Evolutionary conservation across 2,113 vertebrate genomes (phyloP).

Genomic region (Boleophthalmus pectinirostris): DNA sequence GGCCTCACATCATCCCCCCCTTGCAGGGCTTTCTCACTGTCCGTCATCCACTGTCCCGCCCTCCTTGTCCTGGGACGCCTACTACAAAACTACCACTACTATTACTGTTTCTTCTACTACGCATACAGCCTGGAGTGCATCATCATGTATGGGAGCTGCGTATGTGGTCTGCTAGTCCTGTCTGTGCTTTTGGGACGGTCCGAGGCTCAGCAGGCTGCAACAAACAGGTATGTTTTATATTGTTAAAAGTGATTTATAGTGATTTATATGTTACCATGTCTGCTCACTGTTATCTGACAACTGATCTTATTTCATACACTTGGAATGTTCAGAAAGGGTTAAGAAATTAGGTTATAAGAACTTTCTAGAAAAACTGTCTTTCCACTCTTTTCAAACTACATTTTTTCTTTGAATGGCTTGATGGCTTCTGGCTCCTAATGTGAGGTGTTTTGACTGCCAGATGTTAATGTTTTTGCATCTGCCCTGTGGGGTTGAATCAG

Average conservation of each 20-base stretch:
- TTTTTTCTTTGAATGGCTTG: conserved; percentile 41
- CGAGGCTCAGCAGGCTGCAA: conserved; percentile 61
- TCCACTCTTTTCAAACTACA: neutral
- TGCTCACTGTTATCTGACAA: neutral
- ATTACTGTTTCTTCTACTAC: conserved; percentile 27
- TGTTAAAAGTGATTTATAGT: neutral
- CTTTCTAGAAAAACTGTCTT: neutral
- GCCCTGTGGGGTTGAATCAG: conserved; percentile 50
- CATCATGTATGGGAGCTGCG: conserved; percentile 53
- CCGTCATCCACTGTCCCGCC: conserved; percentile 17
- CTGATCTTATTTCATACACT: neutral
- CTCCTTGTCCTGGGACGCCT: neutral
- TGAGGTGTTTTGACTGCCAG: conserved; percentile 46
- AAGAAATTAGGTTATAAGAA: neutral
- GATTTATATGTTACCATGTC: neutral
- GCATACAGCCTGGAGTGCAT: conserved; percentile 36
- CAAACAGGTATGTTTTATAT: conserved; percentile 64
- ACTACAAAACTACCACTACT: conserved; percentile 1
- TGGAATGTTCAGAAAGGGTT: neutral
- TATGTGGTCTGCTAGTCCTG: conserved; percentile 64
- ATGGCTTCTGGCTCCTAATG: conserved; percentile 37
- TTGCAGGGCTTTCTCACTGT: conserved; percentile 29
- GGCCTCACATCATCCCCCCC: conserved; percentile 44
- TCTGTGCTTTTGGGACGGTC: conserved; percentile 58
- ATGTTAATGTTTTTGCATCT: conserved; percentile 58